These are phyloP conservation scores for Myotis lucifugus DNA, from an alignment of 2,113 vertebrate species.

Conservation along the genomic window DNA sequence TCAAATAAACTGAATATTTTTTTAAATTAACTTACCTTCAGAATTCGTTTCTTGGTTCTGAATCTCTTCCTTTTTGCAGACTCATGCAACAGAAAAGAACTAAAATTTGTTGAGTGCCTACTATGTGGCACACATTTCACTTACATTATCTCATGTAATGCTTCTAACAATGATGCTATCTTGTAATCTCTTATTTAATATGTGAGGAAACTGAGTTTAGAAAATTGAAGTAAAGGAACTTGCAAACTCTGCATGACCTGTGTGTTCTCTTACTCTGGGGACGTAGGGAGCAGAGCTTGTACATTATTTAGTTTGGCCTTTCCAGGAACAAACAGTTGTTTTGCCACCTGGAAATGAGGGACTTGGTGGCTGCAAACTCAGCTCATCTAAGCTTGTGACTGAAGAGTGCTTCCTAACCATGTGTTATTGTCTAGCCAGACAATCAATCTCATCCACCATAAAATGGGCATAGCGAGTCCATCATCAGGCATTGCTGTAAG, in stretches of 20 bases:
- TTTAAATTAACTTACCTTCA: not conserved
- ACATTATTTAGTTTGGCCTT: not conserved
- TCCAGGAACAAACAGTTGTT: not conserved
- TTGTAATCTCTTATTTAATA: slow-evolving; percentile 18
- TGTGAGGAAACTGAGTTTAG: not conserved
- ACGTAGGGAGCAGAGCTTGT: not conserved
- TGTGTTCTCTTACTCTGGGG: not conserved
- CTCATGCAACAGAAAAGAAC: not conserved
- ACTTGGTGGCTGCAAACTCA: not conserved
- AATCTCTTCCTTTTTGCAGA: not conserved
- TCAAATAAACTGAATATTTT: slow-evolving; percentile 17
- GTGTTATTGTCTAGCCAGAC: not conserved
- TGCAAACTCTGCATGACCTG: not conserved
- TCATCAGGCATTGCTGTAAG: accelerated
- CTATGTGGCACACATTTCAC: not conserved
- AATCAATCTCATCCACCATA: not conserved
- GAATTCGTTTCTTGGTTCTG: not conserved
- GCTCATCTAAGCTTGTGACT: not conserved
- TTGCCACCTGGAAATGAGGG: not conserved
- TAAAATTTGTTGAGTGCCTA: not conserved
- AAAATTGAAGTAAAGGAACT: not conserved
- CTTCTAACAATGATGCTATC: not conserved
- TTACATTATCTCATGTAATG: not conserved
- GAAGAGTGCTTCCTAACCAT: not conserved
- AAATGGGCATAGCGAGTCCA: not conserved